Base-by-base conservation (phyloP, 2,888 invertebrate genomes). In the Epirrhoe alternata region DNA sequence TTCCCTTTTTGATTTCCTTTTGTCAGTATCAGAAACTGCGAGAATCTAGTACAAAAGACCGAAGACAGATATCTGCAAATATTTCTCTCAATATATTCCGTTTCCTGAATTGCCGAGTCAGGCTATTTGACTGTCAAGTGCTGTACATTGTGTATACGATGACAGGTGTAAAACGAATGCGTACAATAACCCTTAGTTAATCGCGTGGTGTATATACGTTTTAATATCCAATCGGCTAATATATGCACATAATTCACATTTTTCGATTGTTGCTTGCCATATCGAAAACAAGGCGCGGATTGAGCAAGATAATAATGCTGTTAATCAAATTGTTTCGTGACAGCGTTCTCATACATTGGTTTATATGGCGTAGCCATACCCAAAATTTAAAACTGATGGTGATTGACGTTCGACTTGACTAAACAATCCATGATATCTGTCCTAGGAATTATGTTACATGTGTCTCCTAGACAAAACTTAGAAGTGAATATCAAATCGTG, bases 161-260 rank as follows among this genome's bases (percentile, higher is more conserved):
- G 30, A 51, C 51, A 51, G 51, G 30, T 51, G 51, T 30, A 30
- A 24, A 10, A 17, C 31, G 66, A 72, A 69, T 55, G 68, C 69
- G 74, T 65, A 31, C 70, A 65, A 64, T 72, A 72, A 71, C 66
- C 74, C 51, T 64, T 42, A 69, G 51, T 55, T 60, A 70, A 73
- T 69, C 64, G 68, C 64, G 57, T 58, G 14, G 3, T 24, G 24
- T 24, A n/a, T 24, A n/a, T 54, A 50, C 16, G 56, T 59, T 60
- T 55, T 64, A 59, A 64, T 64, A 54, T 55, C 55, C 14, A 42
- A 64, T 59, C 50, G 31, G 42, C 17, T 60, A 60, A 60, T 60
- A 10, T 55, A 64, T 65, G 65, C 30, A 47, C 60, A 64, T 59
- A 64, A 60, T 30, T 55, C 30, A 17, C 50, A 65, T 61, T 61